Base-by-base conservation (phyloP, 2,113 vertebrate species). In the Channa maculata region DNA sequence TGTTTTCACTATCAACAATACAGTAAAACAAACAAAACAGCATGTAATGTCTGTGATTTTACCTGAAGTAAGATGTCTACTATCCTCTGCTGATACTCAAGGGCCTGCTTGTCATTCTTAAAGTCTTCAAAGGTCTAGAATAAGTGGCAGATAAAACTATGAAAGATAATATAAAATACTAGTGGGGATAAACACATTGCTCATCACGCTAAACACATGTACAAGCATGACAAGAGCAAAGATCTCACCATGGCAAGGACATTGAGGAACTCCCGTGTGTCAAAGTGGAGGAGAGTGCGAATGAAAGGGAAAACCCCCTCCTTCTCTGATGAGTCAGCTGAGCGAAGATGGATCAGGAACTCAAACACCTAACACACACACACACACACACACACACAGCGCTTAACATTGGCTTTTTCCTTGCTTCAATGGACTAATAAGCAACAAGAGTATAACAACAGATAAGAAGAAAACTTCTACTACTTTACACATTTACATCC, bases 81-180 rank as follows among this genome's bases (percentile, higher is more conserved):
- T 61, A 98, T 98, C 85, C 98, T 95, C 86, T 99, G 98, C 73
- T 99, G 98, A 85, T 99, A 98, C 77, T 99, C 98, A 67, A 99
- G 94, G 63, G 97, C 98, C 94, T 99, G 98, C 71, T 99, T 99
- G 89, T 99, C 98, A 87, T 99, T 98, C 91, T 97, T 97, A 75
- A 99, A 98, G 92, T 99, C 97, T 92, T 99, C 98, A 93, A 99
- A 99, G n/a, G 98, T 99, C 98, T 99, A 87, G 15, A 88, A 86
- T 5, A 70, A 66, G 46, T 44, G 3, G 51, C 4, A 51, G 10
- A 37, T 24, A 24, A 24, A 24, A 24, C 24, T 24, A 24, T 24
- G 24, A 24, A 24, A 24, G 24, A 24, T 24, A n/a, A 12, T 54
- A 6, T 12, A 14, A 48, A 5, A 41, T n/a, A 11, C 13, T 39